These are phyloP conservation scores for Leptinotarsa rubiginosa DNA, from an alignment of 2,888 invertebrate genomes.

Conservation along the genomic window DNA sequence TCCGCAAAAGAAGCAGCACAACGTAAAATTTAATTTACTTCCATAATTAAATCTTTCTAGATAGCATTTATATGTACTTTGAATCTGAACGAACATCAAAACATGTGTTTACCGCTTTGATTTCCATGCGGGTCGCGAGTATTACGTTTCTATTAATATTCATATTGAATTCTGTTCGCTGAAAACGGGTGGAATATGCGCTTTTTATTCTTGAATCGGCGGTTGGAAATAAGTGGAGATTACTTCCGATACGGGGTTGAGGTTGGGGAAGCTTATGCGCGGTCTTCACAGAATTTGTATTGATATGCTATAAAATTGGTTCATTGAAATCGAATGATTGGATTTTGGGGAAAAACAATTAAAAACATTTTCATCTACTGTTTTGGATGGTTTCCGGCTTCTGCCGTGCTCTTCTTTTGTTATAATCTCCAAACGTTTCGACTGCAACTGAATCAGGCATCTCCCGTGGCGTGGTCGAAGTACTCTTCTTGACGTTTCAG, in stretches of 20 bases:
- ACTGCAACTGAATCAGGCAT: too few species aligned
- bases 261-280: neutral
- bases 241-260: neutral
- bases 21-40: slow-evolving; percentile 24
- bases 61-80: slow-evolving; percentile 26
- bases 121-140: slow-evolving; percentile 25
- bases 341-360: too few species aligned
- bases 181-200: slow-evolving; percentile 2
- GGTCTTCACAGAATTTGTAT: neutral
- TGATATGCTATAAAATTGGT: neutral
- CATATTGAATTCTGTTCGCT: slow-evolving; percentile 13
- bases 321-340: neutral
- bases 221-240: neutral
- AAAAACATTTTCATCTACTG: too few species aligned
- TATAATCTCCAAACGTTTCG: too few species aligned
- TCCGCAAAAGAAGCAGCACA: slow-evolving; percentile 22
- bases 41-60: slow-evolving; percentile 24
- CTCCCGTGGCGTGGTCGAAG: too few species aligned
- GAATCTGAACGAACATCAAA: slow-evolving; percentile 26
- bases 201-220: slow-evolving; percentile 12
- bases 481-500: too few species aligned
- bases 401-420: too few species aligned
- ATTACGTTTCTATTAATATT: slow-evolving; percentile 27
- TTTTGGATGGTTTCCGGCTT: too few species aligned
- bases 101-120: slow-evolving; percentile 24